Conservation (phyloP, 2,888 invertebrate genomes). For the Ophion slaviceki region DNA sequence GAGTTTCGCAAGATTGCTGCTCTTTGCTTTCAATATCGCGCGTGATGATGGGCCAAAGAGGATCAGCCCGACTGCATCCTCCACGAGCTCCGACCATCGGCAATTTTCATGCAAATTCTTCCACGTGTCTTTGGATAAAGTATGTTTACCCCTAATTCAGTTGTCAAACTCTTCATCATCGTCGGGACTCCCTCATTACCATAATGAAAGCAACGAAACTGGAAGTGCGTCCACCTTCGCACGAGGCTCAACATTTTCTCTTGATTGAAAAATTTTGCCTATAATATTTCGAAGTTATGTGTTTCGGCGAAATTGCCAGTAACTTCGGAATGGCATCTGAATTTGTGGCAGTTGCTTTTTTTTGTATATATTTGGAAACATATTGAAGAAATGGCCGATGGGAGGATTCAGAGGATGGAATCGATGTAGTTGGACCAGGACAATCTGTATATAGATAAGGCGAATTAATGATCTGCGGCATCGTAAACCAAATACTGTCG, state of each 20-base stretch:
- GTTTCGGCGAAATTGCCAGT: background rate
- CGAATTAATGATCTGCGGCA: constrained; percentile 63
- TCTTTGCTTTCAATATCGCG: too few species aligned
- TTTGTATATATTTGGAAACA: background rate
- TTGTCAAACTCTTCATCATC: background rate
- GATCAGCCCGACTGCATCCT: background rate
- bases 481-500: constrained; percentile 59
- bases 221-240: background rate
- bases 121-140: background rate
- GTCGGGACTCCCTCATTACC: background rate
- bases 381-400: background rate
- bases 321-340: background rate
- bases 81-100: background rate
- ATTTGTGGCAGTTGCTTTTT: background rate
- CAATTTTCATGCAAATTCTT: background rate
- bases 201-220: background rate
- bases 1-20: background rate
- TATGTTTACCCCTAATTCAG: background rate
- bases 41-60: background rate
- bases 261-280: background rate
- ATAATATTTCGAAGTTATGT: background rate
- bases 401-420: constrained; percentile 14
- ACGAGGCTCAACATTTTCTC: background rate
- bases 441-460: constrained; percentile 44
- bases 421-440: constrained; percentile 37